Conservation (phyloP, 2,888 invertebrate genomes). For the Mesochorus sp. region DNA sequence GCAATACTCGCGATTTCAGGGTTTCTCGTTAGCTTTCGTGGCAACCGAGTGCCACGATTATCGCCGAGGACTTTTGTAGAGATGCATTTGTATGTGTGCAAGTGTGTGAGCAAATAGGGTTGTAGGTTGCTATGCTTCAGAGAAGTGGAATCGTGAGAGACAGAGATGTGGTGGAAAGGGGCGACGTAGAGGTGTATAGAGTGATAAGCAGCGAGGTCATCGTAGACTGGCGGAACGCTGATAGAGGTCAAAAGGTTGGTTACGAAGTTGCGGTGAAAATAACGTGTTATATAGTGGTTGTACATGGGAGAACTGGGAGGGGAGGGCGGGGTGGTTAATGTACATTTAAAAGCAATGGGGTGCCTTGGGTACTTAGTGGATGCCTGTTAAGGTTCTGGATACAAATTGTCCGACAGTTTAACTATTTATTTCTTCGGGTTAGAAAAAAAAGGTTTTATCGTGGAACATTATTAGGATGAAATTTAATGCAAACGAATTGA, state of each 20-base stretch:
- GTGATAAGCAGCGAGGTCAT: slow-evolving; percentile 49
- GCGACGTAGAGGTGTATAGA: not conserved
- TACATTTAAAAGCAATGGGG: not conserved
- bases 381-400: too few species aligned
- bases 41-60: slow-evolving; percentile 52
- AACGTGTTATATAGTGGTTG: not conserved
- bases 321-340: not conserved
- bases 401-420: too few species aligned
- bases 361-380: not conserved
- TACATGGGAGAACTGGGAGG: not conserved
- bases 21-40: slow-evolving; percentile 42
- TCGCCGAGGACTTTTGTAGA: slow-evolving; percentile 45
- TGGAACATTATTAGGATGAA: not conserved
- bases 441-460: not conserved
- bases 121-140: slow-evolving; percentile 2
- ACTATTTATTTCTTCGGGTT: too few species aligned
- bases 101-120: slow-evolving; percentile 11
- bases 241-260: slow-evolving; percentile 39
- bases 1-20: slow-evolving; percentile 25
- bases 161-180: not conserved
- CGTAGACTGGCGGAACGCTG: slow-evolving; percentile 29
- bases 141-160: slow-evolving; percentile 4
- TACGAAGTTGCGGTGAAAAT: not conserved
- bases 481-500: not conserved
- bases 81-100: too few species aligned